phyloP scores from a whole-genome alignment of 2,113 vertebrate genomes.

The Hoplias malabaricus region DNA sequence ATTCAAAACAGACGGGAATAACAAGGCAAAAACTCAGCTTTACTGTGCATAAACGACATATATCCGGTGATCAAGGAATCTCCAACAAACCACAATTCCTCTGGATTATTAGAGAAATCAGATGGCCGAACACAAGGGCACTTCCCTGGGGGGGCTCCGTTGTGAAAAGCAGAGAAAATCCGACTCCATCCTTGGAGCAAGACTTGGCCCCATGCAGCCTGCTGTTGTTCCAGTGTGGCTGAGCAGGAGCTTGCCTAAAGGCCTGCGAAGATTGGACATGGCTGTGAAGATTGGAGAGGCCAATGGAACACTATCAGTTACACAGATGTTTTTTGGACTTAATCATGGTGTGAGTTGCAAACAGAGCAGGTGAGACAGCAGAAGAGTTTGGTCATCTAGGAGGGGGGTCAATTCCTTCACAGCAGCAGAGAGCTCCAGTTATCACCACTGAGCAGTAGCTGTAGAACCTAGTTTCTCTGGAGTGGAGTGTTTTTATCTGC shows the following conservation, averaged over 20 bases:
- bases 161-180: constrained; percentile 44
- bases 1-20: constrained; percentile 43
- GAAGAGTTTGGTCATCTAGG: neutral
- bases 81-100: constrained; percentile 38
- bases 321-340: constrained; percentile 56
- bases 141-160: constrained; percentile 39
- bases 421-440: constrained; percentile 30
- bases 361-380: constrained; percentile 16
- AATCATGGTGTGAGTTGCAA: constrained; percentile 22
- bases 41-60: constrained; percentile 30
- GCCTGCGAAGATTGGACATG: constrained; percentile 12
- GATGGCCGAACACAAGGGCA: constrained; percentile 34
- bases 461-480: neutral
- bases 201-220: constrained; percentile 51
- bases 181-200: constrained; percentile 42
- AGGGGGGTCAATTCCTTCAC: constrained; percentile 46
- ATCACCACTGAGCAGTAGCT: constrained; percentile 9
- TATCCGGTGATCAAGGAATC: constrained; percentile 25
- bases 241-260: constrained; percentile 40
- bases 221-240: constrained; percentile 48
- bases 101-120: constrained; percentile 39
- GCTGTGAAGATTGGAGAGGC: constrained; percentile 10
- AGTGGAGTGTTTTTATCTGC: constrained; percentile 11
- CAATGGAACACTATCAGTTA: constrained; percentile 12
- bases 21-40: constrained; percentile 12